phyloP scores from a whole-genome alignment of 2,888 invertebrate species.

The Eristalinus aeneus region DNA sequence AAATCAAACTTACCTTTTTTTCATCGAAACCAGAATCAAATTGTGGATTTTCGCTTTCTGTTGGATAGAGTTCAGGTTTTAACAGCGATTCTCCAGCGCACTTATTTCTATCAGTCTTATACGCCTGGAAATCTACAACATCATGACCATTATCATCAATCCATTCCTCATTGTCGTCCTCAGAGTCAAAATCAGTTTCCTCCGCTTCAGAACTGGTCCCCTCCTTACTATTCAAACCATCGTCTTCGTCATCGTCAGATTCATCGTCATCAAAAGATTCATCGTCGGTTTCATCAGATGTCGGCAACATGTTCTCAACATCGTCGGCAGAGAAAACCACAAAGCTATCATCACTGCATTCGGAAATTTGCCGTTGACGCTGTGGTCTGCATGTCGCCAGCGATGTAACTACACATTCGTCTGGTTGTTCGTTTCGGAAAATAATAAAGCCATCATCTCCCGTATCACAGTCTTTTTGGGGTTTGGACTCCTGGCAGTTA shows the following conservation, averaged over 20 bases:
- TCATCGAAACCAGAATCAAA: slow-evolving; percentile 73
- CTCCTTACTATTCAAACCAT: slow-evolving; percentile 14
- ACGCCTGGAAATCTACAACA: slow-evolving; percentile 53
- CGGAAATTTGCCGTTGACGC: slow-evolving; percentile 72
- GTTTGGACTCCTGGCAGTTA: slow-evolving; percentile 3
- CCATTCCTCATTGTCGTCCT: slow-evolving; percentile 10
- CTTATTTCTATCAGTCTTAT: slow-evolving; percentile 66
- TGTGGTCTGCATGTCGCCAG: slow-evolving; percentile 2
- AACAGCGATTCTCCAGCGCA: slow-evolving; percentile 26
- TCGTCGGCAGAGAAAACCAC: slow-evolving; percentile 72
- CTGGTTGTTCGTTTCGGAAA: slow-evolving; percentile 35
- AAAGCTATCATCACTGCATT: slow-evolving; percentile 74
- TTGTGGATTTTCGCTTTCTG: slow-evolving; percentile 36
- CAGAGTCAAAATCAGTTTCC: slow-evolving; percentile 8
- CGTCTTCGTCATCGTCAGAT: slow-evolving; percentile 43
- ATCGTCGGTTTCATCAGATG: slow-evolving; percentile 32
- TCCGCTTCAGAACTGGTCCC: slow-evolving; percentile 38
- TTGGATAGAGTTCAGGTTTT: not conserved
- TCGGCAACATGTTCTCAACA: slow-evolving; percentile 48
- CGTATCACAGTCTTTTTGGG: slow-evolving; percentile 46
- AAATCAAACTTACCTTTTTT: slow-evolving; percentile 71
- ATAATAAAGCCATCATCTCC: slow-evolving; percentile 66
- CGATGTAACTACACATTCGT: slow-evolving; percentile 19
- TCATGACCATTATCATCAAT: slow-evolving; percentile 32
- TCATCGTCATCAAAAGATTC: slow-evolving; percentile 39